These are phyloP conservation scores for Geotrypetes seraphini DNA, from an alignment of 2,797 vertebrate genomes.

Conservation along the genomic window DNA sequence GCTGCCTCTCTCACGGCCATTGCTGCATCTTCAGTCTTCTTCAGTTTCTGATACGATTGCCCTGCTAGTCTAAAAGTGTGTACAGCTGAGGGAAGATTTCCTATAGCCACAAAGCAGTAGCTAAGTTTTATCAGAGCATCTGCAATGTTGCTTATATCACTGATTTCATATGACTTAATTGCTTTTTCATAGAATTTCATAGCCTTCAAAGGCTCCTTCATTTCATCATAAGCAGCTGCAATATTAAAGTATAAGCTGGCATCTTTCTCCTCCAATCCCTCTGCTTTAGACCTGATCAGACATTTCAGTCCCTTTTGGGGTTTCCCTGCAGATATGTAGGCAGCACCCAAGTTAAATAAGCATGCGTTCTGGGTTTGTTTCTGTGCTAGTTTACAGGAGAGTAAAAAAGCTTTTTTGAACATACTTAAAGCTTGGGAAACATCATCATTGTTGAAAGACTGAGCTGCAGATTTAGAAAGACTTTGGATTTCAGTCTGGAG, in stretches of 20 bases:
- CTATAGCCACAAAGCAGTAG: not conserved
- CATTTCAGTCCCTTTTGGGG: slow-evolving; percentile 1
- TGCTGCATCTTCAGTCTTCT: slow-evolving; percentile 7
- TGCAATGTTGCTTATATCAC: not conserved
- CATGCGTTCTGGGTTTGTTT: not conserved
- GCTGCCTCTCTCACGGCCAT: not conserved
- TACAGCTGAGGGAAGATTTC: not conserved
- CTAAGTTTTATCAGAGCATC: not conserved
- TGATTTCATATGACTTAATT: not conserved
- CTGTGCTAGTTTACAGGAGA: not conserved
- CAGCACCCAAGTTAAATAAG: not conserved
- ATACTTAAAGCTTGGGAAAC: not conserved
- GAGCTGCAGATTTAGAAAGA: not conserved
- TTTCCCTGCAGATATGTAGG: not conserved
- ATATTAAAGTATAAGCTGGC: slow-evolving; percentile 4
- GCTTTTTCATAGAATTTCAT: slow-evolving; percentile 1
- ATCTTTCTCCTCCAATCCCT: not conserved
- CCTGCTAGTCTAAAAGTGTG: slow-evolving; percentile 5
- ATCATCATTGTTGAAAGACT: slow-evolving; percentile 1
- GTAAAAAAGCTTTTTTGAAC: slow-evolving; percentile 7
- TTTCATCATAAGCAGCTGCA: not conserved
- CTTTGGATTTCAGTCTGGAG: not conserved
- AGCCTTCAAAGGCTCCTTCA: slow-evolving; percentile 7
- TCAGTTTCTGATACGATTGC: not conserved
- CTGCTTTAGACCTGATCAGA: slow-evolving; percentile 3